Base-by-base conservation (phyloP, 2,797 vertebrate genomes). In the Molothrus ater region DNA sequence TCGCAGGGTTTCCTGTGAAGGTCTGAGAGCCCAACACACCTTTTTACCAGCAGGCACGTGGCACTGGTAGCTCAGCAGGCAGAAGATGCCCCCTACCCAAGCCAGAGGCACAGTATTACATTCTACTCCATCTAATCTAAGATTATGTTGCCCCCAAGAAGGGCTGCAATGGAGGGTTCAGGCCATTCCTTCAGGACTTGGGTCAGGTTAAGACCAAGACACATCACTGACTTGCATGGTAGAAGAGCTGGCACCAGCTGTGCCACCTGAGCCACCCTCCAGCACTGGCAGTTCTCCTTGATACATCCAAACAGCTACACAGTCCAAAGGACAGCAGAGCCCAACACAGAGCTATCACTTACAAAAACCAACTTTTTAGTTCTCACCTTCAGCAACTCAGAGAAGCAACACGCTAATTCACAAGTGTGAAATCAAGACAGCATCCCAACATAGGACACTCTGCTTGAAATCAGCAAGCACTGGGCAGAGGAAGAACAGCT, bases 361-460 rank as follows among this genome's bases (percentile, higher is more conserved):
- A 42, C 15, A 43, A 22, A 64, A 71, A 20, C 2, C 32, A 72
- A 34, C 21, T 12, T 69, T 65, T 75, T 61, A 69, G 32, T 63
- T 81, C 17, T 72, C 73, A 72, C 31, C 24, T 73, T 38, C 81
- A 73, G 53, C 32, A 80, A 51, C 57, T 20, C 57, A 61, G 26
- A 45, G 32, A 34, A 70, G 43, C 19, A 84, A 74, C 0, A 1
- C 6, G 3, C 15, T 48, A 29, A 11, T 48, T 90, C 40, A 43
- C 38, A 83, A 53, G 34, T 1, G 19, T 28, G 32, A 92, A 59
- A 72, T 34, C 17, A 21, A 43, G 56, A 72, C 25, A n/a, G 29
- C 34, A 50, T 22, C 29, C 18, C 48, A 32, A 65, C 34, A 31
- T 0, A 9, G 0, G 0, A 40, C 0, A 1, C 21, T 60, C 24